phyloP scores from a whole-genome alignment of 2,113 vertebrate genomes.

The Illadopsis cleaveri region DNA sequence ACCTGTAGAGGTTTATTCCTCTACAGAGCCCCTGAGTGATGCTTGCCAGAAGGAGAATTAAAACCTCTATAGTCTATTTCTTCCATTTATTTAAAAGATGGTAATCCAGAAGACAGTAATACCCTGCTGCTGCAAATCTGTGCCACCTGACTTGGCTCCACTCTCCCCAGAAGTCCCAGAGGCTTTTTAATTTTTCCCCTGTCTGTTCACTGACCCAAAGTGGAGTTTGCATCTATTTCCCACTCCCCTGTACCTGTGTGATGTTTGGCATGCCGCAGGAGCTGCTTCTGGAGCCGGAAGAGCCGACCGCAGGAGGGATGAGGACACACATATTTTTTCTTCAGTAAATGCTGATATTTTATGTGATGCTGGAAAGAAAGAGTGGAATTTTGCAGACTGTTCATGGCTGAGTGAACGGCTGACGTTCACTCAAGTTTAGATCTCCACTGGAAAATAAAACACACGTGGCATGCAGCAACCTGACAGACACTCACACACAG shows the following conservation, averaged over 20 bases:
- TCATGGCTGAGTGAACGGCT: neutral
- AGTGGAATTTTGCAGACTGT: neutral
- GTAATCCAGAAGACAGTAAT: neutral
- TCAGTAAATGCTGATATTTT: constrained; percentile 97
- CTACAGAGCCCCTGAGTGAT: neutral
- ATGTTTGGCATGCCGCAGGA: constrained; percentile 95
- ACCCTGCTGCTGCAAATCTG: neutral
- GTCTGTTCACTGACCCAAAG: neutral
- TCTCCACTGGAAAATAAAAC: neutral
- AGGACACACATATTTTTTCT: constrained; percentile 98
- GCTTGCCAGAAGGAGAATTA: neutral
- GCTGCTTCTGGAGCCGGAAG: constrained; percentile 97
- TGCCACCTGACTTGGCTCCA: neutral
- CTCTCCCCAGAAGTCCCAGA: neutral
- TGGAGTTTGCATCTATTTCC: neutral
- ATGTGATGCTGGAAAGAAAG: constrained; percentile 88
- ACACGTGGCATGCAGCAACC: neutral
- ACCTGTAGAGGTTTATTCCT: neutral
- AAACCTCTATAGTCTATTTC: neutral
- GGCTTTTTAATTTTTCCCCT: neutral
- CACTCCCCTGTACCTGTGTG: constrained; percentile 85
- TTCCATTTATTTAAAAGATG: neutral
- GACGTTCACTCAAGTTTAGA: neutral
- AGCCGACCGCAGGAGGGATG: constrained; percentile 95
- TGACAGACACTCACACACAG: neutral